Base-by-base conservation (phyloP, 2,888 invertebrate genomes). In the Zygogramma bicolorata region DNA sequence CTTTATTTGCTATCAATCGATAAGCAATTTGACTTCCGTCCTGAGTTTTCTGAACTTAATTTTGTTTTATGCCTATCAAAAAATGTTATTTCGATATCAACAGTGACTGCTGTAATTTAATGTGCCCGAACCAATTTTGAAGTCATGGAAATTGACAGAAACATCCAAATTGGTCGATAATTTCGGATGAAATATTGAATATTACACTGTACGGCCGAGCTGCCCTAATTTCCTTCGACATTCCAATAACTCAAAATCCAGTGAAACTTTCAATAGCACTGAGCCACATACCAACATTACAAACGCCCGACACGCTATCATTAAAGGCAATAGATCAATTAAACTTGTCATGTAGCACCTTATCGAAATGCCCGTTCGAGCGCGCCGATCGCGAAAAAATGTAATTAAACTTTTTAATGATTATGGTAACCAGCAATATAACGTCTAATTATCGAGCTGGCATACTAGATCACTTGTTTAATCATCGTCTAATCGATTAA, bases 401-500 rank as follows among this genome's bases (percentile, higher is more conserved):
- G 68, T 29, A 68, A 72, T 73, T 73, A 73, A 73, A 60, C 53
- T 65, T 65, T 67, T 71, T 71, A 75, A 70, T 75, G 75, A 70
- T 65, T 72, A 70, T 73, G 60, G 68, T 66, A 72, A 70, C 67
- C 42, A 38, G 65, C 68, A 74, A 73, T 73, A n/a, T n/a, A 74
- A 71, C 73, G 29, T 62, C 66, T 75, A 71, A 75, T 73, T 75
- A 75, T 70, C 57, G 58, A 57, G 34, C 62, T 72, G 59, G 59
- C 66, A 71, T 67, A 59, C 57, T 20, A 65, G 71, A 71, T 70
- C 67, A 67, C 60, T 70, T 75, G 74, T 75, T 77, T 76, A 75
- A 71, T 75, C 67, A 72, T 38, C 74, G 71, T 76, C 71, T 75
- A 77, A 75, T 77, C 78, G 79, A 80, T 81, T 80, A 80, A 77